These are phyloP conservation scores for Philereme vetulata DNA, from an alignment of 2,888 invertebrate species.

Conservation along the genomic window DNA sequence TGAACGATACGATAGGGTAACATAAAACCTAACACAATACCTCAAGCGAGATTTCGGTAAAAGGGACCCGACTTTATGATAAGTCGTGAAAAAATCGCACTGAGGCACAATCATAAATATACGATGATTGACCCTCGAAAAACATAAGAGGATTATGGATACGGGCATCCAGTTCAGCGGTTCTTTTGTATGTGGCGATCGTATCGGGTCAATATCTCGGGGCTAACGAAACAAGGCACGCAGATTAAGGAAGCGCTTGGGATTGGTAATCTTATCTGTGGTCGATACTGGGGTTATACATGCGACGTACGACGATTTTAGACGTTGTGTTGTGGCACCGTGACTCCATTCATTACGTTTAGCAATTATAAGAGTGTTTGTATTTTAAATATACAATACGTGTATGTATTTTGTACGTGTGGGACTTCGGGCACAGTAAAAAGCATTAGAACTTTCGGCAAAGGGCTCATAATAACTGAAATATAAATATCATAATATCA, in stretches of 20 bases:
- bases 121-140: conserved; percentile 52
- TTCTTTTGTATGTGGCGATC: conserved; percentile 26
- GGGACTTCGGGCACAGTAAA: no score
- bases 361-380: no score
- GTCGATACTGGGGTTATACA: conserved; percentile 46
- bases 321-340: no score
- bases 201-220: conserved; percentile 52
- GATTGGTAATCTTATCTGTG: conserved; percentile 54
- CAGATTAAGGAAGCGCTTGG: conserved; percentile 53
- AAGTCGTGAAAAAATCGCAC: conserved; percentile 47
- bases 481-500: no score
- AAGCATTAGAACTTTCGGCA: no score
- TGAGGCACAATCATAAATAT: conserved; percentile 51
- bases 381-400: no score
- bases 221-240: conserved; percentile 53
- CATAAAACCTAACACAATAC: conserved; percentile 49
- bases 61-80: conserved; percentile 47
- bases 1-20: conserved; percentile 41
- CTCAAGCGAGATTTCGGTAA: conserved; percentile 43
- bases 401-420: no score
- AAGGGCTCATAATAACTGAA: no score
- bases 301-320: conserved; percentile 36
- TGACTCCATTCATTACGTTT: no score
- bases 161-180: conserved; percentile 48
- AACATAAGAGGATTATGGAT: conserved; percentile 58